phyloP scores from a whole-genome alignment of 2,113 vertebrate species.

The Alectura lathami region DNA sequence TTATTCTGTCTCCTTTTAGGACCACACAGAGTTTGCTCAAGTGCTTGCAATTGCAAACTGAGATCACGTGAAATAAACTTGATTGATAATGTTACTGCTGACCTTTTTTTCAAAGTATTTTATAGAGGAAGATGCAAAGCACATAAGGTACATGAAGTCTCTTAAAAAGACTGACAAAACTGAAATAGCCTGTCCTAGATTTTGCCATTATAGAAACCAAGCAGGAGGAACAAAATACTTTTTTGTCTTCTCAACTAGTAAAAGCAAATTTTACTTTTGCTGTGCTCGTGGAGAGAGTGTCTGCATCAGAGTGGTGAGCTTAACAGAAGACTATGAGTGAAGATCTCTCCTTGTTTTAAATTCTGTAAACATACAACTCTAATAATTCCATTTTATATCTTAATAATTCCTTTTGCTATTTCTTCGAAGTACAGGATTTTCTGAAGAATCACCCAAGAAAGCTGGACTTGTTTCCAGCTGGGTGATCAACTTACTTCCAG shows the following conservation, averaged over 20 bases:
- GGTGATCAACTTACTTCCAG: not conserved
- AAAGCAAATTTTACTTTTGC: not conserved
- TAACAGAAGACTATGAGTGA: fast-evolving
- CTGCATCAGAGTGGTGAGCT: not conserved
- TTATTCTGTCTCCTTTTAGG: not conserved
- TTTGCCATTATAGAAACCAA: not conserved
- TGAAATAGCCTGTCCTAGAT: not conserved
- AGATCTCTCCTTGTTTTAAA: not conserved
- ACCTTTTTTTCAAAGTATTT: not conserved
- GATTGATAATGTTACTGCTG: not conserved
- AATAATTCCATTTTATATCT: not conserved
- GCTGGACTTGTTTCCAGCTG: not conserved
- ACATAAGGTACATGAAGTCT: not conserved
- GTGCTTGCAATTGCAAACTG: not conserved
- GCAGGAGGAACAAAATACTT: not conserved
- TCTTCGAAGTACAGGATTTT: not conserved
- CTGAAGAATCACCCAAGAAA: not conserved
- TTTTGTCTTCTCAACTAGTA: not conserved
- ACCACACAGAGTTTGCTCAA: not conserved
- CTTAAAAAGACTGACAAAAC: not conserved
- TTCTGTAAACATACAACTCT: not conserved
- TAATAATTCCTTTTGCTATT: not conserved
- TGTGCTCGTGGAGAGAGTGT: not conserved
- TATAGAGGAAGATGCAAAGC: not conserved
- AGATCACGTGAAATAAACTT: not conserved